Base-by-base conservation (phyloP, 2,888 invertebrate species). In the Amblyjoppa fuscipennis region DNA sequence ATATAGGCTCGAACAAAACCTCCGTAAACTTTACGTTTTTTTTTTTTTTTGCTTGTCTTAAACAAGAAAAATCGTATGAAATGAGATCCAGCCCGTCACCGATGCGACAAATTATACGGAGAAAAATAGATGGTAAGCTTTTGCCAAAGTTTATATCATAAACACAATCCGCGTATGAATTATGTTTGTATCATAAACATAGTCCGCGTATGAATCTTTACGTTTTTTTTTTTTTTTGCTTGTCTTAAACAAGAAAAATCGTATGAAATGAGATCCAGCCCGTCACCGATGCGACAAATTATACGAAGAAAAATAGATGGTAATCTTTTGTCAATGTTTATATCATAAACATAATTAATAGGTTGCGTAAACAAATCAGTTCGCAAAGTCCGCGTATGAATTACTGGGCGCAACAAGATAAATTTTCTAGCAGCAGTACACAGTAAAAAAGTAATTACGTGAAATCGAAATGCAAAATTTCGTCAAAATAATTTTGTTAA, bases 1-100 rank as follows among this genome's bases (percentile, higher is more conserved):
- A 71, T 76, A 81, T 76, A n/a, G 25, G 56, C 59, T 16, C 61
- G 28, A 76, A 61, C 28, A 61, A 68, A 53, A 16, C n/a, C n/a
- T 25, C 16, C 51, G 75, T 75, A 69, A 69, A 69, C 75, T 59
- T 69, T 61, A 28, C 16, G 59, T 59, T 66, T 20, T 20, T 49
- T 59, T 66, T 59, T 66, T 49, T 20, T 7, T 41, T 59, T 68
- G 16, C 31, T 38, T 41, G 41, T 49, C 3, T 16, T 16, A 49
- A 49, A 16, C 45, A 16, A 49, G 16, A 2, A 16, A 13, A 16
- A 49, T 49, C 3, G 16, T 49, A 49, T 16, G 1, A 16, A 49
- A 16, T 16, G 16, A 49, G 16, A 16, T 49, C 45, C 1, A 16
- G 2, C 45, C 13, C 16, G 2, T 49, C 45, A 16, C 45, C 4